Conservation (phyloP, 2,797 vertebrate species). For the Aselliscus stoliczkanus region DNA sequence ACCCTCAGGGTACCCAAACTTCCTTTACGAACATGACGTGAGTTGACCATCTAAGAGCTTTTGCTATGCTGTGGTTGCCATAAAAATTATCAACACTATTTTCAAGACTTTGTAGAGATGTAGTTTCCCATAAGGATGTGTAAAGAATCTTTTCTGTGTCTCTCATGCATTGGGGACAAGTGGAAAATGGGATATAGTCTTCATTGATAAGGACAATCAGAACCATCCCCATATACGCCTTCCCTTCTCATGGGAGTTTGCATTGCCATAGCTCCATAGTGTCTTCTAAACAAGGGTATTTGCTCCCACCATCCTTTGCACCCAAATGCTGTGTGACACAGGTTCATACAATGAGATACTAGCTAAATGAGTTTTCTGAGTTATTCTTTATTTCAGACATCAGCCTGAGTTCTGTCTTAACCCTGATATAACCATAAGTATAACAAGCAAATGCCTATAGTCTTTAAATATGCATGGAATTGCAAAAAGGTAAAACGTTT, state of each 20-base stretch:
- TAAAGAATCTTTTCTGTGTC: neutral
- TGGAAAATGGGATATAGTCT: neutral
- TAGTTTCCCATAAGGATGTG: neutral
- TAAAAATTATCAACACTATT: neutral
- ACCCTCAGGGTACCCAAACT: neutral
- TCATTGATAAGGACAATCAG: neutral
- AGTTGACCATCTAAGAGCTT: neutral
- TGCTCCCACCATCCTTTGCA: too few relatives aligned
- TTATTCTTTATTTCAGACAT: neutral
- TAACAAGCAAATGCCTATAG: neutral
- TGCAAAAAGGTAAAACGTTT: neutral
- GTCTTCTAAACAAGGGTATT: neutral
- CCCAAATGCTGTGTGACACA: neutral
- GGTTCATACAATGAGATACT: neutral
- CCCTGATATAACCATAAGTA: neutral
- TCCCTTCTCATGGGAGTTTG: neutral
- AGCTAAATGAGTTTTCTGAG: neutral
- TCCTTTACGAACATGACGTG: neutral
- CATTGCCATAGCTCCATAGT: fast-evolving
- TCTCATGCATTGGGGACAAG: neutral
- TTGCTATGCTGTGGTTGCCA: neutral
- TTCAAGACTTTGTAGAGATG: neutral
- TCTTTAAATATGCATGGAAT: too few relatives aligned
- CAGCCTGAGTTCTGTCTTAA: neutral
- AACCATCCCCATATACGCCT: fast-evolving